Base-by-base conservation (phyloP, 2,113 vertebrate genomes). In the Terrapene triunguis region DNA sequence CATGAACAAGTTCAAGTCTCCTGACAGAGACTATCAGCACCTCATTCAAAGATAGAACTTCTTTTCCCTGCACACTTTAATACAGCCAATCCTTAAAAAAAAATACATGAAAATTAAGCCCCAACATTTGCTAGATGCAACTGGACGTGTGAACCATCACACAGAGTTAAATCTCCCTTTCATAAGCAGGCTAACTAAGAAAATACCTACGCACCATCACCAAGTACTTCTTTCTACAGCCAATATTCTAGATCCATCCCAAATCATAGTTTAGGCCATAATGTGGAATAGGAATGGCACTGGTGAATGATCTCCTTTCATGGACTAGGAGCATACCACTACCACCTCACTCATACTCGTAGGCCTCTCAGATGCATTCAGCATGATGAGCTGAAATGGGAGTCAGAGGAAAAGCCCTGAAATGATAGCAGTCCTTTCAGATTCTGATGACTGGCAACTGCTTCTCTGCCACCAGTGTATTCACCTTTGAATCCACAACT, bases 311-410 rank as follows among this genome's bases (percentile, higher is more conserved):
- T 5, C 47, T 89, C 59, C 93, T 62, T 29, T 32, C 57, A 32
- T 62, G 29, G 95, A 59, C n/a, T 92, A 94, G 91, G 96, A 90
- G 91, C 91, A 94, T 3, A 59, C 76, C 92, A 76, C 54, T 3
- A 59, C 76, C 92, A 76, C 54, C 38, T n/a, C 53, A 42, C 54
- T 42, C 22, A 87, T 2, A 0, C 76, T 79, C 10, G 4, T 69
- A 57, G 84, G 47, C 57, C 12, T 57, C 91, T 51, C 92, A 76
- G 78, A 82, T 83, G 79, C 90, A 92, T 38, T 54, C 29, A 51
- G 3, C 25, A 57, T 27, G 17, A 51, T 22, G 38, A 81, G 47
- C 38, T 17, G 47, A 80, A 72, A 44, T 35, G 74, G 32, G 48
- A 89, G 74, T 3, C 24, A 81, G 38, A 76, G 88, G 84, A 6